Evolutionary conservation across 2,797 vertebrate species (phyloP), one percentile per base, ranked within the genome.

Genomic region (Darevskia mixta): DNA sequence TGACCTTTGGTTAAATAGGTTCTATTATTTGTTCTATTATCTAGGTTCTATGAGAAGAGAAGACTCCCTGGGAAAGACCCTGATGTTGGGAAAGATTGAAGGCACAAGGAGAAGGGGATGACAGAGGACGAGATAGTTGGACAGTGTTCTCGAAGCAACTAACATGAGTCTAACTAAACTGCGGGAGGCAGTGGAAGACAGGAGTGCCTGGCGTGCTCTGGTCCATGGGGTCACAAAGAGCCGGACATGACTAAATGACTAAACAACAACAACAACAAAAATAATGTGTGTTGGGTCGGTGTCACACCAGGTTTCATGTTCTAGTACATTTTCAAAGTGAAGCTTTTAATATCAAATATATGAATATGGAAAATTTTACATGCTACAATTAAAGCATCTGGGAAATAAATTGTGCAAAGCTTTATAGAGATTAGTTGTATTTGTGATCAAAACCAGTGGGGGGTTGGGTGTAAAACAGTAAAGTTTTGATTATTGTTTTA

Each of bases 381-480:
- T 58, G 15, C 35, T 20, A 38, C 29, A 82, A 45, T 64, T 79
- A 61, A 20, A 73, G 38, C 82, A 66, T 76, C 67, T 78, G 0
- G 67, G 27, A 90, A 84, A 87, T 71, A 83, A 1, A 55, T 67
- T 87, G 89, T 92, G 1, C 0, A 86, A 66, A 87, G 82, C 7
- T 72, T 91, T 82, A 7, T n/a, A 83, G 87, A 87, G 88, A 87
- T 76, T 85, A 86, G 6, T 0, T 15, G 25, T 23, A 13, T n/a
- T 13, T 87, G 9, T 79, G 58, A 87, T 82, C 29, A 92, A 90
- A 88, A 49, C 3, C 0, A 90, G 29, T 64, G 66, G 27, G 61
- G 78, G 80, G 64, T 45, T 86, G 45, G 25, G 32, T 43, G 77
- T 87, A 66, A 86, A 71, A 66, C 88, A 89, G 81, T 82, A 55